These are phyloP conservation scores for Chiroxiphia lanceolata DNA, from an alignment of 2,797 vertebrate species.

Conservation along the genomic window DNA sequence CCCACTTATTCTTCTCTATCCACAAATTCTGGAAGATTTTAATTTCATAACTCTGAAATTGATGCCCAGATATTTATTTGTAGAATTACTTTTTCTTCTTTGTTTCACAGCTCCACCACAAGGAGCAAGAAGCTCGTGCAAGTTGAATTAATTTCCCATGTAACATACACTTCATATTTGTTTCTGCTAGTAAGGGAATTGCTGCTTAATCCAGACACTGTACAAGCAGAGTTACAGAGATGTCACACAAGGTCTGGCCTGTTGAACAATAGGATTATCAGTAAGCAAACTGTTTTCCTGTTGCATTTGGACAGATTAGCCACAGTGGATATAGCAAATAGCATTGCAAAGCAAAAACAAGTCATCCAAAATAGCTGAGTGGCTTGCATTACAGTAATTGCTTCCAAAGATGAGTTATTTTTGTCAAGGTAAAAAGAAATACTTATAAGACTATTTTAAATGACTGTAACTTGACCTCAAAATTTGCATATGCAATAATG, in stretches of 20 bases:
- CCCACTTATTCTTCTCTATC: neutral
- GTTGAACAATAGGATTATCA: neutral
- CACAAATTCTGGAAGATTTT: neutral
- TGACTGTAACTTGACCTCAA: neutral
- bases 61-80: neutral
- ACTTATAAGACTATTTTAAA: neutral
- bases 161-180: neutral
- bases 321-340: neutral
- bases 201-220: neutral
- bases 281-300: neutral
- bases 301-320: neutral
- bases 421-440: neutral
- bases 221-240: neutral
- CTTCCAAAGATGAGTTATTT: neutral
- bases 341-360: neutral
- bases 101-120: constrained; percentile 18
- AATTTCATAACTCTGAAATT: neutral
- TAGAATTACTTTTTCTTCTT: neutral
- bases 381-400: neutral
- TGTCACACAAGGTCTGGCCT: neutral
- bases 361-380: neutral
- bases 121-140: neutral
- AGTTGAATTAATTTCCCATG: neutral
- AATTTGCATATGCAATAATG: neutral
- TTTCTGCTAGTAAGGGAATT: neutral